phyloP scores from a whole-genome alignment of 2,797 vertebrate species.

The Streptopelia turtur region DNA sequence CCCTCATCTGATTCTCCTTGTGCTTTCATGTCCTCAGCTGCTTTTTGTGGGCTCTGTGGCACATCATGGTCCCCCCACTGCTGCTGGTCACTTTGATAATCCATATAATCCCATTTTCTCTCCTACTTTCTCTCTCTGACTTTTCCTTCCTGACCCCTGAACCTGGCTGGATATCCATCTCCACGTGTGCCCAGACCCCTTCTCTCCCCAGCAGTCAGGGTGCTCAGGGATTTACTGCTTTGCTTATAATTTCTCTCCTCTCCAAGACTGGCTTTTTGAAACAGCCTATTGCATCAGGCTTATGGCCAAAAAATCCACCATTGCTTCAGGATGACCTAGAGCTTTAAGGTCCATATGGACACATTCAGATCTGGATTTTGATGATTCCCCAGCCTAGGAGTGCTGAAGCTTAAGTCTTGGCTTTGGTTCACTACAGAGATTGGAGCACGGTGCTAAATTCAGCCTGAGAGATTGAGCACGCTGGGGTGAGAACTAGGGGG shows the following conservation, averaged over 20 bases:
- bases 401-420: background rate
- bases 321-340: background rate
- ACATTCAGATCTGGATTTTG: background rate
- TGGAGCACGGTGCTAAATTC: background rate
- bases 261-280: background rate
- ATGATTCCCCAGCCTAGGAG: background rate
- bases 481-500: background rate
- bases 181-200: background rate
- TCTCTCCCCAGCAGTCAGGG: background rate
- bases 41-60: background rate
- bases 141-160: background rate
- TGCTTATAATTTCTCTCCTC: background rate
- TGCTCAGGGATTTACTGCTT: background rate
- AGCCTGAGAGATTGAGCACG: rapidly evolving
- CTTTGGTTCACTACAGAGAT: background rate
- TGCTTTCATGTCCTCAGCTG: background rate
- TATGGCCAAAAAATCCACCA: rapidly evolving
- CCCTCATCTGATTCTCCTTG: background rate
- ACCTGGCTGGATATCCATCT: background rate
- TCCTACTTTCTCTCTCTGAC: background rate
- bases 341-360: background rate
- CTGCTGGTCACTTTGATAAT: background rate
- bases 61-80: rapidly evolving
- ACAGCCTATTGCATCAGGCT: background rate
- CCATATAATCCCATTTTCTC: background rate